These are phyloP conservation scores for Pygoscelis antarcticus DNA, from an alignment of 2,113 vertebrate genomes.

Conservation along the genomic window DNA sequence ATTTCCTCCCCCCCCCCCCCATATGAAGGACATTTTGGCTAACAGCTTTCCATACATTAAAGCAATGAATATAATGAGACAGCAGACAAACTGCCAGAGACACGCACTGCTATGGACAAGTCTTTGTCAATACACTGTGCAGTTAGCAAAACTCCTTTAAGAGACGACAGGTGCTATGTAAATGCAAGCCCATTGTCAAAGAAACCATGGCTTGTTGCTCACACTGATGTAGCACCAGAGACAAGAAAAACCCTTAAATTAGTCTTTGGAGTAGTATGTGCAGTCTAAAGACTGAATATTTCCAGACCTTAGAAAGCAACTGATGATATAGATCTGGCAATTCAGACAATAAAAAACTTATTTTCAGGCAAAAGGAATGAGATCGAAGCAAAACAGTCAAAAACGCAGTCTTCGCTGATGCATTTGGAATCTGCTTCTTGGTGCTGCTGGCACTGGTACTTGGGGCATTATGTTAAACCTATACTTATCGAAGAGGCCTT, in stretches of 20 bases:
- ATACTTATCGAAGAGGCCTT: not conserved
- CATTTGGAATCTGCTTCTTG: not conserved
- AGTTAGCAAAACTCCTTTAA: not conserved
- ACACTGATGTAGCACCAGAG: not conserved
- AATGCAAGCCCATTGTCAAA: not conserved
- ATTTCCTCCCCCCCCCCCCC: not conserved
- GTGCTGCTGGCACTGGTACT: not conserved
- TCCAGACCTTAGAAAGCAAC: not conserved
- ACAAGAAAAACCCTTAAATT: not conserved
- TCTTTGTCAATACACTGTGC: not conserved
- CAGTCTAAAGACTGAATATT: not conserved
- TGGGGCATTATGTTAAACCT: not conserved
- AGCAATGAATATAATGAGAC: not conserved
- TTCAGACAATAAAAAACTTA: not conserved
- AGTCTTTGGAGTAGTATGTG: not conserved
- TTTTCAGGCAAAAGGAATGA: not conserved
- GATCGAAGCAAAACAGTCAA: not conserved
- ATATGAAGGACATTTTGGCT: not conserved
- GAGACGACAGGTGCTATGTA: not conserved
- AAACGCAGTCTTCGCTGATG: not conserved
- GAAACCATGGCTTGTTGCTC: not conserved
- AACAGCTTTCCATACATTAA: conserved; percentile 37
- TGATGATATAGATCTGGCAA: not conserved
- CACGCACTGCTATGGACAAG: not conserved
- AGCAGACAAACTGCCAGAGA: not conserved